These are phyloP conservation scores for Gibbula magus DNA, from an alignment of 2,888 invertebrate species.

Conservation along the genomic window DNA sequence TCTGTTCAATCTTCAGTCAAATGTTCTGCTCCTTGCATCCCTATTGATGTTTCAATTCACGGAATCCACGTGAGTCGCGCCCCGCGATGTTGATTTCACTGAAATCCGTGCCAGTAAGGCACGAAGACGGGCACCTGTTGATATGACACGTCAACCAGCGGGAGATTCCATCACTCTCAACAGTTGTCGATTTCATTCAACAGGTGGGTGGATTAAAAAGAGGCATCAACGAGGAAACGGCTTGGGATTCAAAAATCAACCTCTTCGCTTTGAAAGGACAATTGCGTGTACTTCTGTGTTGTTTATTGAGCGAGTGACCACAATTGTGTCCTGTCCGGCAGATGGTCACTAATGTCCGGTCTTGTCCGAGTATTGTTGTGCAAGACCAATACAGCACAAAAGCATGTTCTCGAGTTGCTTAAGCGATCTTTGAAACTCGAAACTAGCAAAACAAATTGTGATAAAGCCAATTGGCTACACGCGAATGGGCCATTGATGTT, in stretches of 20 bases:
- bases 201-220: slow-evolving; percentile 20
- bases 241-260: not conserved
- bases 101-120: slow-evolving; percentile 15
- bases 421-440: slow-evolving; percentile 10
- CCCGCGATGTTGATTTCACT: slow-evolving; percentile 8
- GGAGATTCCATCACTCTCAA: slow-evolving; percentile 2
- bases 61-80: not conserved
- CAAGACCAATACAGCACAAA: not conserved
- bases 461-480: slow-evolving; percentile 5
- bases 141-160: slow-evolving; percentile 11
- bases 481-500: not conserved
- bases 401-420: not conserved
- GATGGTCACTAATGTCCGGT: slow-evolving; percentile 13
- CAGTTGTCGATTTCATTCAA: slow-evolving; percentile 20
- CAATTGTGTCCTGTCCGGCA: not conserved
- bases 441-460: slow-evolving; percentile 21
- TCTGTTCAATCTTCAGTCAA: slow-evolving; percentile 3
- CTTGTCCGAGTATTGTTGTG: slow-evolving; percentile 3
- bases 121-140: slow-evolving; percentile 7
- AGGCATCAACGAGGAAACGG: not conserved
- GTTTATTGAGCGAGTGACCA: not conserved
- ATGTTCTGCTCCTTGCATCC: not conserved
- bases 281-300: not conserved
- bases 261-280: slow-evolving; percentile 1
- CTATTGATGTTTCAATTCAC: not conserved